Conservation (phyloP, 1,140 invertebrate genomes). For the Eriosoma lanigerum region DNA sequence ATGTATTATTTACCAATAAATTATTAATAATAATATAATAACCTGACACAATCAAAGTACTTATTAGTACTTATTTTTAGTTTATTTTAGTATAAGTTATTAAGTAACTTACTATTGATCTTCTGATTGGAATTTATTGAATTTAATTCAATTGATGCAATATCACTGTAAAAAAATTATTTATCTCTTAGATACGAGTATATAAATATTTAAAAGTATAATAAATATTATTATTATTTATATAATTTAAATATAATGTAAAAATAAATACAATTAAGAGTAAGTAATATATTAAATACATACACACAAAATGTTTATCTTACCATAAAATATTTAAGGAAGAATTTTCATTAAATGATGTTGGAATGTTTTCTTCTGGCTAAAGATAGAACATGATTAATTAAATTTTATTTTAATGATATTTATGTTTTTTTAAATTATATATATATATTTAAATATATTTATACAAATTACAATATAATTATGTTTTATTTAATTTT, state of each 20-base stretch:
- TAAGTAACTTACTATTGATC: neutral
- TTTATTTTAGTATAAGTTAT: too few relatives aligned
- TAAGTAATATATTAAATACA: too few relatives aligned
- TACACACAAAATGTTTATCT: neutral
- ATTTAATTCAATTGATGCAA: conserved; percentile 25
- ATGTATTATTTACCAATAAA: too few relatives aligned
- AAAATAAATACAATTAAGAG: too few relatives aligned
- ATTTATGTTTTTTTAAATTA: neutral
- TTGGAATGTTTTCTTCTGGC: conserved; percentile 21
- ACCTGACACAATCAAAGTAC: too few relatives aligned
- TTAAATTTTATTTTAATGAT: neutral
- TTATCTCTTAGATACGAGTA: neutral
- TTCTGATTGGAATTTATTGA: neutral
- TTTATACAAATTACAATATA: neutral
- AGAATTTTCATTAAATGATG: neutral
- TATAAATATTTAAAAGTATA: too few relatives aligned
- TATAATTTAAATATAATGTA: too few relatives aligned
- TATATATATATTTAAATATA: too few relatives aligned
- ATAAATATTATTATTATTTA: too few relatives aligned
- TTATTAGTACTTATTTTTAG: too few relatives aligned
- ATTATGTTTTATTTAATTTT: neutral
- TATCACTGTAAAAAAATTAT: conserved; percentile 20
- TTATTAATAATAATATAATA: too few relatives aligned
- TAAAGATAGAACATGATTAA: neutral
- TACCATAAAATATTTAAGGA: conserved; percentile 49